phyloP scores from a whole-genome alignment of 2,797 vertebrate genomes.

The Gadopsis marmoratus region DNA sequence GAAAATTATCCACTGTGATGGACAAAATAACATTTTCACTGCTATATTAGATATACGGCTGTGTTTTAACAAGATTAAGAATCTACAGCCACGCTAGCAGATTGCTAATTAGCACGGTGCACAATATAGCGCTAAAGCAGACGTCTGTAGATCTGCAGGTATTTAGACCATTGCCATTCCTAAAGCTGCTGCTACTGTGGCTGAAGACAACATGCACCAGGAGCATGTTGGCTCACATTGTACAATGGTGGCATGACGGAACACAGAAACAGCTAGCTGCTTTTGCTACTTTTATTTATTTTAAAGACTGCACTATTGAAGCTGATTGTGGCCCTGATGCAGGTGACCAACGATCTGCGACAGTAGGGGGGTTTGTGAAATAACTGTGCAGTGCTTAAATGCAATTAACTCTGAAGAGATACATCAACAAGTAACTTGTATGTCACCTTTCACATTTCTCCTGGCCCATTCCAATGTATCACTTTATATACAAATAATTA shows the following conservation, averaged over 20 bases:
- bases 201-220: neutral
- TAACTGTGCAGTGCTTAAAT: conserved; percentile 39
- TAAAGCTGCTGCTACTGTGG: neutral
- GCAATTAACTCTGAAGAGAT: conserved; percentile 25
- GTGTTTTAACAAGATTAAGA: no score
- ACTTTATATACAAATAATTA: conserved; percentile 40
- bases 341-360: conserved; percentile 48
- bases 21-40: neutral
- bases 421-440: conserved; percentile 15
- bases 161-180: neutral
- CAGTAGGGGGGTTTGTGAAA: conserved; percentile 25
- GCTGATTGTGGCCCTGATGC: conserved; percentile 57
- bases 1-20: neutral
- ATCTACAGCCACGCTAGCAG: no score
- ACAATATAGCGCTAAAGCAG: neutral
- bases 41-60: no score
- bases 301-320: conserved; percentile 66
- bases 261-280: conserved; percentile 10
- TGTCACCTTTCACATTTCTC: conserved; percentile 9
- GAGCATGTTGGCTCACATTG: neutral
- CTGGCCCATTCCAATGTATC: neutral
- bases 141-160: neutral
- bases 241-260: neutral
- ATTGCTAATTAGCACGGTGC: neutral
- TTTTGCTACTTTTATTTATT: conserved; percentile 76